Evolutionary conservation across 2,113 vertebrate genomes (phyloP).

Genomic region (Glareola pratincola): DNA sequence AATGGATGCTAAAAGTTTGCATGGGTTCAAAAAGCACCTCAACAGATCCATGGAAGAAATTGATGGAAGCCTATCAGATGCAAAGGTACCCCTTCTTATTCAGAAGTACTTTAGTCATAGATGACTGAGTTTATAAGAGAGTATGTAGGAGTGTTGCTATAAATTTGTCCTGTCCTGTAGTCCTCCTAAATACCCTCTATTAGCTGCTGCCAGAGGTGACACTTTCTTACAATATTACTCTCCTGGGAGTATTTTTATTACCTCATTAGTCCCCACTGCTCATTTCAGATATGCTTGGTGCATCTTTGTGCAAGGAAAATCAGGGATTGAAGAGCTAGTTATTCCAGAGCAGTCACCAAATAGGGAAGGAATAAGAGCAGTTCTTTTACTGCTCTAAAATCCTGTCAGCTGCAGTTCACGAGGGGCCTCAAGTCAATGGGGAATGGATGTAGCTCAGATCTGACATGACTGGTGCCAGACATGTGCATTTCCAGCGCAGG

Average conservation of each 20-base stretch:
- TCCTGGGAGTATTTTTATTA: background rate
- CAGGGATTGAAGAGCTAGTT: background rate
- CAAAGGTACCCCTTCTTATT: background rate
- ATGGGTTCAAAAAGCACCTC: background rate
- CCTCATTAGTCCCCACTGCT: background rate
- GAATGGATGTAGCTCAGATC: background rate
- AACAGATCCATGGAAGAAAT: background rate
- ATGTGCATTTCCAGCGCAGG: background rate
- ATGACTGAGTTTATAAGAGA: background rate
- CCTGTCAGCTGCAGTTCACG: background rate
- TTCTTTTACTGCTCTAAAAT: background rate
- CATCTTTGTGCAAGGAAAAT: background rate
- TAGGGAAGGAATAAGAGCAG: background rate
- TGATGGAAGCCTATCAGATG: background rate
- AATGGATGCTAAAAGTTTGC: background rate
- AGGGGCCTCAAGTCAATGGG: background rate
- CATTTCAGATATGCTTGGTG: background rate
- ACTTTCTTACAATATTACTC: background rate
- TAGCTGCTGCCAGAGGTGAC: background rate
- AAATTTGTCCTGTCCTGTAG: background rate
- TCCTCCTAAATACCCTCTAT: background rate
- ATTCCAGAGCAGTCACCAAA: background rate
- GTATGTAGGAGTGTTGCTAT: background rate
- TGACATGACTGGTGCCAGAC: background rate
- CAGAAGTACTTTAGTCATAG: background rate